A percentile compares a stretch with the other conserved stretches of the same genome.
These are phyloP conservation scores for Camelus bactrianus DNA, from an alignment of 2,113 vertebrate species.

Conservation along the genomic window DNA sequence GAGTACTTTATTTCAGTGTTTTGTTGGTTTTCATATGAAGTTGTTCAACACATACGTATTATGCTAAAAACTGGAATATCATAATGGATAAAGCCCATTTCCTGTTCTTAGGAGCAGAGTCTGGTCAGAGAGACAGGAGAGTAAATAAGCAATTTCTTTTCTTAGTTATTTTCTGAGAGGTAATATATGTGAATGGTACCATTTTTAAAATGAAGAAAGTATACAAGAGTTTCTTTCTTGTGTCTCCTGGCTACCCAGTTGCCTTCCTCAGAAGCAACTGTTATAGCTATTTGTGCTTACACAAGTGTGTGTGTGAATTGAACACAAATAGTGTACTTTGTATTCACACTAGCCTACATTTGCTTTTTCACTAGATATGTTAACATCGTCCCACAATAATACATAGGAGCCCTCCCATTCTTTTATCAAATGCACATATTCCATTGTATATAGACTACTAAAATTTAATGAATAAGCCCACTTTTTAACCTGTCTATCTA, in stretches of 20 bases:
- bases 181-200: neutral
- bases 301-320: neutral
- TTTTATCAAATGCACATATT: neutral
- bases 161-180: neutral
- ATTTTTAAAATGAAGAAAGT: neutral
- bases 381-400: neutral
- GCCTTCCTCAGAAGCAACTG: neutral
- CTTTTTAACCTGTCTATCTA: no score
- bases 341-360: neutral
- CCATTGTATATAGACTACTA: neutral
- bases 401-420: neutral
- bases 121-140: neutral
- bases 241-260: neutral
- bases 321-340: neutral
- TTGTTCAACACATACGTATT: neutral
- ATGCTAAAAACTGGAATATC: neutral
- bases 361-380: neutral
- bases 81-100: neutral
- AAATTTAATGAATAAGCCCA: neutral
- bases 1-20: neutral
- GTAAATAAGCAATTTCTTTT: neutral
- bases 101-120: neutral
- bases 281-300: neutral
- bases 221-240: neutral
- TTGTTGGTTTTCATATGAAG: neutral